Conservation (phyloP, 1,140 invertebrate genomes). For the Megalonaias nervosa region DNA sequence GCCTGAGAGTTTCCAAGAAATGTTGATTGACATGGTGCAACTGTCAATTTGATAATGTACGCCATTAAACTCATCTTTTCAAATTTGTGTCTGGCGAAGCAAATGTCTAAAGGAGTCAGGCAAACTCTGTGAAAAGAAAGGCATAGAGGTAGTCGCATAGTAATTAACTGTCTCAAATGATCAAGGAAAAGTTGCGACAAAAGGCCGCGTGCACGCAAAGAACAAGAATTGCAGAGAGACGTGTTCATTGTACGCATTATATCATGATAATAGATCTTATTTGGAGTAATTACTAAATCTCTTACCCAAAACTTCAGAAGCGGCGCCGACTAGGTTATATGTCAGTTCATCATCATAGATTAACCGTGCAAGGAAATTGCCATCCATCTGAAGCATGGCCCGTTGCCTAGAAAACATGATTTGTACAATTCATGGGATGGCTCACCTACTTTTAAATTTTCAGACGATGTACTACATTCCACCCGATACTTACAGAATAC, state of each 20-base stretch:
- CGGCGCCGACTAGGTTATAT: constrained; percentile 92
- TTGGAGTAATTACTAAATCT: constrained; percentile 55
- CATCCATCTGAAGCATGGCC: constrained; percentile 93
- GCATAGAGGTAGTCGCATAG: not conserved
- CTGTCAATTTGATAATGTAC: no score
- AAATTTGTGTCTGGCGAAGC: no score
- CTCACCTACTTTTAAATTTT: no score
- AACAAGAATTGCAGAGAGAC: not conserved
- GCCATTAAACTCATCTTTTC: no score
- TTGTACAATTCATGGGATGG: no score
- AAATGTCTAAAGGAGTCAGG: not conserved
- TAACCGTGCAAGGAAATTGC: constrained; percentile 93
- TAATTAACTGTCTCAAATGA: not conserved
- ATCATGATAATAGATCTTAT: not conserved
- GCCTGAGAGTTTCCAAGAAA: no score
- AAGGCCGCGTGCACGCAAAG: not conserved
- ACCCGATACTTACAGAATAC: no score
- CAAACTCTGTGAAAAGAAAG: not conserved
- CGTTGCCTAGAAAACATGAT: constrained; percentile 80
- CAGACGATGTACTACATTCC: no score
- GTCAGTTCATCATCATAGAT: constrained; percentile 97
- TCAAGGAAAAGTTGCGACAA: not conserved
- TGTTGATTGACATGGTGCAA: no score
- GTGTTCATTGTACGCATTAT: not conserved
- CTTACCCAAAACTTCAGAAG: constrained; percentile 91